Base-by-base conservation (phyloP, 1,140 invertebrate species). In the Nymphalis io region DNA sequence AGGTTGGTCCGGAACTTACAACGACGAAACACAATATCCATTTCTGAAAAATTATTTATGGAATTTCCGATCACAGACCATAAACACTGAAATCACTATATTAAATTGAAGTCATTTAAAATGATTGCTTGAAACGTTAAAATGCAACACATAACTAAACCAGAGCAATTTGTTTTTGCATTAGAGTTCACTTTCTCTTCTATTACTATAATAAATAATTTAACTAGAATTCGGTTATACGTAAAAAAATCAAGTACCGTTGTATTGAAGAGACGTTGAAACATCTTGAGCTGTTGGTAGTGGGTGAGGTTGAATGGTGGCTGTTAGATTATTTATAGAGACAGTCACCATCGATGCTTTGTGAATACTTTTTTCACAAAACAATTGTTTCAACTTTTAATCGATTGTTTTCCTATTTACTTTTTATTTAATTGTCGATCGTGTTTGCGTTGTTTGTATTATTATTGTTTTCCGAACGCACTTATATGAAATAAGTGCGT, bases 281-380 rank as follows among this genome's bases (percentile, higher is more conserved):
- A 82, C 89, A 91, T 91, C 83, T 82, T 84, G 89, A 73, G 57
- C 44, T 75, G 65, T 81, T 82, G 81, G 79, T 74, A 75, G 78
- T 80, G 67, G 83, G 76, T 89, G 85, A 81, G 58, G 62, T 69
- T 42, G 70, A 78, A 78, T 66, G 70, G 71, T 63, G 23, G 71
- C 62, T 67, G 80, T 74, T 76, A 83, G 67, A 79, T 81, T 73
- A 88, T 91, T 89, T 91, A 91, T 91, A 91, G 80, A 84, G 60
- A 78, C 68, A 53, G 63, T 48, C 15, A 38, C 39, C 21, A 53
- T 66, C 27, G 67, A 33, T 23, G 55, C 51, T 15, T 18, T 12
- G 42, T 21, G 13, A 55, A 11, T 23, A 23, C 1, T 55, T 23
- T 55, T 55, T 55, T 55, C 13, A 55, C 21, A 55, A 55, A 27